Evolutionary conservation across 2,113 vertebrate genomes (phyloP), one percentile per base, ranked within the genome.

Genomic region (Daphoenositta chrysoptera): DNA sequence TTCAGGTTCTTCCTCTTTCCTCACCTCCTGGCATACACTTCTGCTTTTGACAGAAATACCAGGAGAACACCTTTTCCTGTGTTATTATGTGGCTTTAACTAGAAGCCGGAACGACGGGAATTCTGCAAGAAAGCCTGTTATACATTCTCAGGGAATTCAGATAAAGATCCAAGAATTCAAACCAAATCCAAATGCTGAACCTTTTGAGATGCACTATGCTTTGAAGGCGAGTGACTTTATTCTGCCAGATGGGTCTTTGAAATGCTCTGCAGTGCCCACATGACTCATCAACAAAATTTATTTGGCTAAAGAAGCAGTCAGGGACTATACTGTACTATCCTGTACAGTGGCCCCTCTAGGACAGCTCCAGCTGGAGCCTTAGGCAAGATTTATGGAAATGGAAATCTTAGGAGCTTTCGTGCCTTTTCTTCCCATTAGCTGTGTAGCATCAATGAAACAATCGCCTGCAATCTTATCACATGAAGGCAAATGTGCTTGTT

Each of bases 341-440:
- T 96, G 93, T 96, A 96, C 6, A 24, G n/a, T 50, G 93, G 69
- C 37, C 90, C 75, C 91, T 92, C 50, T 94, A 96, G 93, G 94
- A 92, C 80, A 89, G 70, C 60, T 96, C 87, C 94, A 97, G 86
- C 94, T 96, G 90, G 72, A 96, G 90, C 93, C 75, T 93, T 89
- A 95, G 95, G 91, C 90, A 96, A 93, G 96, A 94, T 97, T 93
- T 97, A 95, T 96, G 91, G 94, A 95, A 96, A 94, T 89, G 22
- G 56, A 95, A 87, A 89, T 95, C 84, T 95, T 77, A 90, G 86
- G 66, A 83, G 40, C 39, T 61, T 79, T 92, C 11, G 0, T 77
- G 77, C 48, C 44, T 95, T 95, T 92, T 83, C 44, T 84, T 72
- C 42, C 56, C 20, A 73, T 91, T 94, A 87, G 35, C 63, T 53